Evolutionary conservation across 2,797 vertebrate species (phyloP), one percentile per base, ranked within the genome.

Genomic region (Syngnathus rostellatus): DNA sequence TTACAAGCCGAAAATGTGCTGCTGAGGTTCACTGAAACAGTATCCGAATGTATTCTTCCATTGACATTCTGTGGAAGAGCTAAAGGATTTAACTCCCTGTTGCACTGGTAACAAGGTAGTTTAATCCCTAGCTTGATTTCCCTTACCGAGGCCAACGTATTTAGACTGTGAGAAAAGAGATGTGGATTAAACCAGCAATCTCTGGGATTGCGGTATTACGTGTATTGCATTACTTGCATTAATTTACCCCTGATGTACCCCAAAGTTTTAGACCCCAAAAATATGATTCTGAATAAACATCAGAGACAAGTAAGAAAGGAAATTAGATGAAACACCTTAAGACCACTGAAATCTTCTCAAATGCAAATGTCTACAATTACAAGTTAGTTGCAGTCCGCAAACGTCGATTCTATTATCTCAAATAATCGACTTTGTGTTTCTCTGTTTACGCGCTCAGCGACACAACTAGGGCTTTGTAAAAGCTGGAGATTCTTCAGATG

Each of bases 41-140:
- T 38, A 16, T 59, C 14, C 17, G 21, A 39, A 40, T 43, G 59
- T 55, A 25, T 50, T 48, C 9, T 37, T 48, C 17, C 62, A 55
- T 60, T 69, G 68, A 64, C 51, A 71, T 70, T 72, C 53, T 48
- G 19, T 67, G 53, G 68, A 69, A 59, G 37, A 65, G 43, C 63
- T 70, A 25, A 62, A 43, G 59, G 48, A 69, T 71, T 70, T 72
- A n/a, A 50, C 46, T 63, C 43, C 54, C 48, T 31, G 31, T 76
- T 65, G 19, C 62, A 43, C 25, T 57, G 9, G 5, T 58, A 40
- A 68, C 60, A 62, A 6, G 11, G 61, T 63, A 21, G 45, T 50
- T 68, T 37, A 64, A 31, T 63, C 19, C 62, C 31, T 6, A 37
- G 25, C 23, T 50, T 50, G 25, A 63, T 50, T 50, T 63, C 45